phyloP scores from a whole-genome alignment of 1,140 invertebrate species.

The Drosophila prosaltans region DNA sequence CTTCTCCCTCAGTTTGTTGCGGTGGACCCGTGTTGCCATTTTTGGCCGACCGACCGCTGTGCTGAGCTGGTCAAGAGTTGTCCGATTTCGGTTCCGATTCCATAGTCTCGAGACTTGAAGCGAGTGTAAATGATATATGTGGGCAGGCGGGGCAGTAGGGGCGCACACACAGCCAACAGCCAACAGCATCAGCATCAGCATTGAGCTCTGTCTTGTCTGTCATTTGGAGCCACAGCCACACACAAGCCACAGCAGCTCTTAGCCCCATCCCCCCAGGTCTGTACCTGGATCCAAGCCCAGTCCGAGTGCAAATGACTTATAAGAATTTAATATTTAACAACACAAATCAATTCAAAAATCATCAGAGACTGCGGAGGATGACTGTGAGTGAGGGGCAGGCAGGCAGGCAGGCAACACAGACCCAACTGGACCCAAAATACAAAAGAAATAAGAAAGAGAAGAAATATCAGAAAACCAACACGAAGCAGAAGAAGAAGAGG shows the following conservation, averaged over 20 bases:
- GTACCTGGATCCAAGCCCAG: neutral
- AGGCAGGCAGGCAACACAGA: neutral
- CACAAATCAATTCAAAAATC: constrained; percentile 83
- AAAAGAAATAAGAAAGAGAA: neutral
- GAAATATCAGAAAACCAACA: neutral
- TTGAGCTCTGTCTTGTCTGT: constrained; percentile 62
- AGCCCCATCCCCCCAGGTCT: neutral
- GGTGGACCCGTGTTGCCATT: constrained; percentile 59
- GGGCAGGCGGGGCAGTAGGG: constrained; percentile 30
- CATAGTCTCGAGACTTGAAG: constrained; percentile 30
- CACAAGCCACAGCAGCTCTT: constrained; percentile 27
- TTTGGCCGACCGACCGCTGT: constrained; percentile 75
- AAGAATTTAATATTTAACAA: constrained; percentile 83
- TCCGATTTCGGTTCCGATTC: constrained; percentile 56
- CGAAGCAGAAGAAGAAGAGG: constrained; percentile 8
- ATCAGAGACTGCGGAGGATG: constrained; percentile 51
- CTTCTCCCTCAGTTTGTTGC: neutral
- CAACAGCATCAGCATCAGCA: too few species aligned
- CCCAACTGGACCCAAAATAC: neutral
- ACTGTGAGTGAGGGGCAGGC: neutral
- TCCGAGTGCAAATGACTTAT: constrained; percentile 81
- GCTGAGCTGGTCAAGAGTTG: constrained; percentile 44
- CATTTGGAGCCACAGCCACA: constrained; percentile 71
- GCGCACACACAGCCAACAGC: neutral
- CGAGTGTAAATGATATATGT: constrained; percentile 80